These are phyloP conservation scores for Pollenia labialis DNA, from an alignment of 2,888 invertebrate genomes.

Conservation along the genomic window DNA sequence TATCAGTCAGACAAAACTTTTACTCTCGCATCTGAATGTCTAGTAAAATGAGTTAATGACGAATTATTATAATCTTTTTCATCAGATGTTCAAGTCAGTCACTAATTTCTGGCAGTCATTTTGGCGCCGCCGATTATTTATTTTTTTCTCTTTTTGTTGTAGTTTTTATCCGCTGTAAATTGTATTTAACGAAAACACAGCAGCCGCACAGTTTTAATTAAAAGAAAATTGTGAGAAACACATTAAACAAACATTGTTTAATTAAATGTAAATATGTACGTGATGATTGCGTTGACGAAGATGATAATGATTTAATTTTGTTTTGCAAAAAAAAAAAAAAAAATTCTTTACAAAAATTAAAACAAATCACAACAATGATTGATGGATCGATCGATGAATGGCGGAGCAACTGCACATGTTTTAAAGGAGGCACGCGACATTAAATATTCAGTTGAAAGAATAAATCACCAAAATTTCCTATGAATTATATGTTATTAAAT, in stretches of 20 bases:
- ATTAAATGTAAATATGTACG: slow-evolving; percentile 17
- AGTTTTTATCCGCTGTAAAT: slow-evolving; percentile 10
- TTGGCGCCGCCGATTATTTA: slow-evolving; percentile 59
- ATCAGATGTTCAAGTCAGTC: neutral
- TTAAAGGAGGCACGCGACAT: slow-evolving; percentile 47
- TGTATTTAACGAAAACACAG: slow-evolving; percentile 14
- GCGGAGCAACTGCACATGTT: neutral
- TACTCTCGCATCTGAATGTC: neutral
- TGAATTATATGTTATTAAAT: too few species aligned
- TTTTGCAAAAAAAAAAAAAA: slow-evolving; percentile 4
- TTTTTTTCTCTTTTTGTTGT: neutral
- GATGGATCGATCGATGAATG: slow-evolving; percentile 26
- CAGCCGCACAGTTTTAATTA: neutral
- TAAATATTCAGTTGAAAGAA: neutral
- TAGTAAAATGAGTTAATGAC: slow-evolving; percentile 23
- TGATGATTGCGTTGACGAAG: slow-evolving; percentile 4
- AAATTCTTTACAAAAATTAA: neutral
- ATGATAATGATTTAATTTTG: slow-evolving; percentile 38
- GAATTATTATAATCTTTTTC: slow-evolving; percentile 8
- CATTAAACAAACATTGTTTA: slow-evolving; percentile 54
- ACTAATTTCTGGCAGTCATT: slow-evolving; percentile 42
- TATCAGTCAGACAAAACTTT: neutral
- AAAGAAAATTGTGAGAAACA: slow-evolving; percentile 48
- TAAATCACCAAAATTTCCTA: neutral
- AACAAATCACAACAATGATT: slow-evolving; percentile 32